Evolutionary conservation across 2,888 invertebrate genomes (phyloP), one percentile per base, ranked within the genome.

Genomic region (Drosophila kuntzei): DNA sequence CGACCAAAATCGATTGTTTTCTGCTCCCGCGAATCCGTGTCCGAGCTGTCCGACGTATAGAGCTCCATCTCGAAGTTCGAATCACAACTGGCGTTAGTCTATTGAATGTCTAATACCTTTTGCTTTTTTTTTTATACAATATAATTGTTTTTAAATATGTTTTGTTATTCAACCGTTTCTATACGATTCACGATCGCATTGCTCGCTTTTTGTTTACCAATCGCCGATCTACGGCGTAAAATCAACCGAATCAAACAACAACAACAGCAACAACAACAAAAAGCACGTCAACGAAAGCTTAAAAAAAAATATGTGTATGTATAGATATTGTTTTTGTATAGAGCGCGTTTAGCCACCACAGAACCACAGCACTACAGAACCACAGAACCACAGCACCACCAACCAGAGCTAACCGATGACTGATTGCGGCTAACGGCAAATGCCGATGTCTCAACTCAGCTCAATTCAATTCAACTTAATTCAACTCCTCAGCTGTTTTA

Each of bases 41-140:
- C 96, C 91, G 96, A 95, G 89, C 96, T 96, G 90, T 97, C 97
- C 34, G 97, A 97, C 57, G 97, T 96, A 91, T 96, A 97, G 88
- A 94, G 95, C 92, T 96, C 96, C 96, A 96, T 96, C 60, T 62
- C 12, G 1, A 29, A 7, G 36, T 29, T 46, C 14, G n/a, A 29
- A 59, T 46, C 60, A 51, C 71, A 53, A 44, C 62, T 70, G 55
- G 12, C 49, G 53, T 14, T 41, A 36, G 44, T 50, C 58, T 60
- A 41, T 51, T 51, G 44, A 36, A 16, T 58, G 54, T 34, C 39
- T 25, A 58, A 58, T 46, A 29, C 39, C 64, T 41, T 39, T 46
- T 36, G n/a, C 39, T 34, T 2, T 61, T 25, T 55, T 34, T 2
- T 61, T 25, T 55, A 14, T 50, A 39, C 47, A 29, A 37, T 50